These are phyloP conservation scores for Vanessa cardui DNA, from an alignment of 2,888 invertebrate species.

Conservation along the genomic window DNA sequence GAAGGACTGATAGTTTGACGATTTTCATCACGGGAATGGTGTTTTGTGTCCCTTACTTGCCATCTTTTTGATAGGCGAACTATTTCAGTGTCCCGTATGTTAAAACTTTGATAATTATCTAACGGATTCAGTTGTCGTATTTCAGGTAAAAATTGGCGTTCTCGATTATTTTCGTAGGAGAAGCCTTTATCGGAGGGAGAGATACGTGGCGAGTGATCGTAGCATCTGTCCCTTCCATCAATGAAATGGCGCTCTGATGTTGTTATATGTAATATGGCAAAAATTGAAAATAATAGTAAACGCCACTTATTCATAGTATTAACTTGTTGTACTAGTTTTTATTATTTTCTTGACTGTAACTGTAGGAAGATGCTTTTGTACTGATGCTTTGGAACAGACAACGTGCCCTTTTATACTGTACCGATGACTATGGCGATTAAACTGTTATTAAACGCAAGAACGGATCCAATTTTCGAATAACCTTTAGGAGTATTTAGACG, in stretches of 20 bases:
- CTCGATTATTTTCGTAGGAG: slow-evolving; percentile 30
- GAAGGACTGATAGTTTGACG: neutral
- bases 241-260: slow-evolving; percentile 63
- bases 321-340: slow-evolving; percentile 38
- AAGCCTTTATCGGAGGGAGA: slow-evolving; percentile 49
- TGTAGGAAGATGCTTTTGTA: slow-evolving; percentile 64
- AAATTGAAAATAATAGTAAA: slow-evolving; percentile 72
- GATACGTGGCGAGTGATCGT: slow-evolving; percentile 49
- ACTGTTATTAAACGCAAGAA: slow-evolving; percentile 75
- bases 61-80: neutral
- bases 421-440: slow-evolving; percentile 53
- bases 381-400: slow-evolving; percentile 53
- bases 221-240: slow-evolving; percentile 71
- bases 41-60: neutral
- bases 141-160: slow-evolving; percentile 12
- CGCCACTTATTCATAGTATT: slow-evolving; percentile 80
- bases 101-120: slow-evolving; percentile 1
- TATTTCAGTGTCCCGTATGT: slow-evolving; percentile 9
- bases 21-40: slow-evolving; percentile 5
- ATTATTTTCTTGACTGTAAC: slow-evolving; percentile 47
- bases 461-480: slow-evolving; percentile 72
- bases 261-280: slow-evolving; percentile 68
- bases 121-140: slow-evolving; percentile 11
- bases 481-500: slow-evolving; percentile 16
- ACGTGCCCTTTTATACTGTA: slow-evolving; percentile 62